phyloP scores from a whole-genome alignment of 2,888 invertebrate species.

The Azorinus chamasolen region DNA sequence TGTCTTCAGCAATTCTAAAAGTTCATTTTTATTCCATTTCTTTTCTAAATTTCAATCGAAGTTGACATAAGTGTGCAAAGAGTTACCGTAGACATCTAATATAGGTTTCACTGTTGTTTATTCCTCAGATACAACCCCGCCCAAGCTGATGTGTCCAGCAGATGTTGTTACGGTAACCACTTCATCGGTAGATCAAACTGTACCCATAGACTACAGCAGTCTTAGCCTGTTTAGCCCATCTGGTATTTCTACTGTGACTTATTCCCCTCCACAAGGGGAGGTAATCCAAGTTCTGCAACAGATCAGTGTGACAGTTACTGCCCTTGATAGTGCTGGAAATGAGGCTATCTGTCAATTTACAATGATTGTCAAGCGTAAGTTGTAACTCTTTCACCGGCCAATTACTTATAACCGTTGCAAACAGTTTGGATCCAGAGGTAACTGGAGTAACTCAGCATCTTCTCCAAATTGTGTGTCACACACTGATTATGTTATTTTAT shows the following conservation, averaged over 20 bases:
- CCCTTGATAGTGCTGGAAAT: slow-evolving; percentile 64
- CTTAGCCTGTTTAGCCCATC: slow-evolving; percentile 2
- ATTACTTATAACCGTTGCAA: no score
- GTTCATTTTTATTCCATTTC: no score
- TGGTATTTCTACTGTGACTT: slow-evolving; percentile 26
- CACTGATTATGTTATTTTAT: no score
- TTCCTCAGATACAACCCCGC: slow-evolving; percentile 71
- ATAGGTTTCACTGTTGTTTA: no score
- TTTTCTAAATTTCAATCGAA: no score
- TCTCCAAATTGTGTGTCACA: no score
- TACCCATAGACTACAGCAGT: slow-evolving; percentile 18
- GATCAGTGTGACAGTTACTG: slow-evolving; percentile 65
- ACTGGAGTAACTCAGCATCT: no score
- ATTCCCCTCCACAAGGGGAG: slow-evolving; percentile 33
- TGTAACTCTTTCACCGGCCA: not conserved
- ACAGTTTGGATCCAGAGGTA: no score
- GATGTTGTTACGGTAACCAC: slow-evolving; percentile 29
- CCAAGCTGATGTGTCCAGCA: slow-evolving; percentile 68
- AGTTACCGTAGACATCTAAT: no score
- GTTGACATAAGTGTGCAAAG: no score
- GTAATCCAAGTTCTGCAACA: slow-evolving; percentile 34
- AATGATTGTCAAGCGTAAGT: slow-evolving; percentile 72
- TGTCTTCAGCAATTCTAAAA: no score
- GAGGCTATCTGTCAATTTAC: slow-evolving; percentile 68
- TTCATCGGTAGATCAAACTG: slow-evolving; percentile 16